Conservation (phyloP, 2,113 vertebrate species). For the Lucifuga dentata region DNA sequence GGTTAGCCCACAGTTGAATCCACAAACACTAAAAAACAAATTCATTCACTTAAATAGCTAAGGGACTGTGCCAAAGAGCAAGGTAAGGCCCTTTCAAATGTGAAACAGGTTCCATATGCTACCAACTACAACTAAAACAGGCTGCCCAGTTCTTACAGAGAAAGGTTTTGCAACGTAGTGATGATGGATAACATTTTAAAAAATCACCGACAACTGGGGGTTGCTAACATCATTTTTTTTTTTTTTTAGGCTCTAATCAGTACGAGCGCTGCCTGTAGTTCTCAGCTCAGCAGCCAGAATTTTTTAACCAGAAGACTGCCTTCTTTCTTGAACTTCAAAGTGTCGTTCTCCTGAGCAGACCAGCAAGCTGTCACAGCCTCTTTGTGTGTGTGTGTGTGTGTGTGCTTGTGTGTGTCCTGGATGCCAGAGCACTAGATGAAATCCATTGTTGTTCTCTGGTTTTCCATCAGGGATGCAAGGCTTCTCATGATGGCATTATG, state of each 20-base stretch:
- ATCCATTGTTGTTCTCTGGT: constrained; percentile 53
- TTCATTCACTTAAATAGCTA: no score
- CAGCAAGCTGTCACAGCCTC: constrained; percentile 8
- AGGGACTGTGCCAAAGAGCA: no score
- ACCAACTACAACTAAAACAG: no score
- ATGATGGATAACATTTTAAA: no score
- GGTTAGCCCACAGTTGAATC: no score
- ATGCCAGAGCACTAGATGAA: constrained; percentile 49
- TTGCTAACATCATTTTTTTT: neutral
- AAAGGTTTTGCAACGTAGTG: no score
- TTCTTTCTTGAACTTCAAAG: constrained; percentile 27
- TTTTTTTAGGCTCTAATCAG: constrained; percentile 7
- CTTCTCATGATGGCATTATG: constrained; percentile 33
- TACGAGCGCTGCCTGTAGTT: neutral
- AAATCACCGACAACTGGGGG: no score
- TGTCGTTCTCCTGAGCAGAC: constrained; percentile 10
- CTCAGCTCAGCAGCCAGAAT: neutral
- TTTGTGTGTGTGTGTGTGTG: constrained; percentile 22
- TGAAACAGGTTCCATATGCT: no score
- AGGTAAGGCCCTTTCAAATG: no score
- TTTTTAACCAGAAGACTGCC: constrained; percentile 22
- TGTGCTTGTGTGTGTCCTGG: constrained; percentile 15
- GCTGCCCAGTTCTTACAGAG: no score
- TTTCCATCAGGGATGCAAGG: constrained; percentile 54
- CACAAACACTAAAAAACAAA: no score